Percentiles rank a stretch among this genome's conserved stretches.
Evolutionary conservation across 2,797 vertebrate genomes (phyloP).

Genomic region (Rousettus madagascariensis): DNA sequence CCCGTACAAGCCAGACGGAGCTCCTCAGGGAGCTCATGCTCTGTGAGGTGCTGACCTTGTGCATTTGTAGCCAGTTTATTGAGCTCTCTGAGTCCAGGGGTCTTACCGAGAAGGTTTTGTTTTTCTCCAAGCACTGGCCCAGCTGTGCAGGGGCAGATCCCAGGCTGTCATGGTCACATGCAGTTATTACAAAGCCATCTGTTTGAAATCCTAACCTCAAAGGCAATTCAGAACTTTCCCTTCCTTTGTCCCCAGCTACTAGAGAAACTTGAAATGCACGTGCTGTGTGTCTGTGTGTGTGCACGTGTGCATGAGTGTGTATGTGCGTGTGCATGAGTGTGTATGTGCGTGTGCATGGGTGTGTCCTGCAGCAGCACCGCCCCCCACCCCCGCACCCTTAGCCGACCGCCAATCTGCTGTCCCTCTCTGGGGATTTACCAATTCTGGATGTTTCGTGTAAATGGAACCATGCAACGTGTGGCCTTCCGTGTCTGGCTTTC

Average conservation of each 20-base stretch:
- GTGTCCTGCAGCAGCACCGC: background rate
- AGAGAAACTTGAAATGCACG: background rate
- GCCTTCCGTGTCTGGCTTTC: background rate
- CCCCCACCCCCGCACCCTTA: background rate
- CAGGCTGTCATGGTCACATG: background rate
- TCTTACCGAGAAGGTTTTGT: background rate
- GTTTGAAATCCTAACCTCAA: background rate
- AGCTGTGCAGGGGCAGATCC: background rate
- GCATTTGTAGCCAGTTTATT: background rate
- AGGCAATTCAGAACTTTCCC: background rate
- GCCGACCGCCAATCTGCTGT: too few relatives aligned
- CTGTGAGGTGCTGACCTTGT: background rate
- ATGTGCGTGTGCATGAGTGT: background rate
- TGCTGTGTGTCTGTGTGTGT: background rate
- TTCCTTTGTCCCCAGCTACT: background rate
- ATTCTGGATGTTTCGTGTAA: rapidly evolving
- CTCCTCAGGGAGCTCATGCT: background rate
- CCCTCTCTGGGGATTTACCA: background rate
- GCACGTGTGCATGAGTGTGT: background rate
- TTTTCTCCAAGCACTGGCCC: background rate
- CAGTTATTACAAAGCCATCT: background rate
- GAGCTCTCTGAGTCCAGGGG: background rate
- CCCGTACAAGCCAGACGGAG: background rate
- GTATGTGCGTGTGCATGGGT: background rate
- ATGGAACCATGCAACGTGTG: rapidly evolving